Conservation (phyloP, 1,140 invertebrate genomes). For the Dendrolimus punctatus region DNA sequence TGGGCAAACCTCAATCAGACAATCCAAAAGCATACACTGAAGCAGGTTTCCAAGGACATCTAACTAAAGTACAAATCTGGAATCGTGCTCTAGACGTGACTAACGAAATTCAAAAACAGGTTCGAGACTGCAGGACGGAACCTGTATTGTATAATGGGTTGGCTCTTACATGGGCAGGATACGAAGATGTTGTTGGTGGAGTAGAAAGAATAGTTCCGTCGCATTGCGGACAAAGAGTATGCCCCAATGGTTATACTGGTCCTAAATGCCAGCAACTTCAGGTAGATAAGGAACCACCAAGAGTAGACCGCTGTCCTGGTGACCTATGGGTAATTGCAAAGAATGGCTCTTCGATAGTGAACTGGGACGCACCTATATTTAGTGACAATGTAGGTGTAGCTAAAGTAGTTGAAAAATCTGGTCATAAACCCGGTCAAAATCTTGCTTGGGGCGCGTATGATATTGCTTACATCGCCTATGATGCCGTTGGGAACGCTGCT, state of each 20-base stretch:
- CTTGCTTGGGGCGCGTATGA: conserved; percentile 94
- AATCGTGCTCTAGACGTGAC: conserved; percentile 90
- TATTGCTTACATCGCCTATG: conserved; percentile 94
- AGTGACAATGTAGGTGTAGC: conserved; percentile 89
- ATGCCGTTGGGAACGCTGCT: conserved; percentile 92
- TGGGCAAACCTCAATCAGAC: conserved; percentile 89
- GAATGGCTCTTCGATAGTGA: conserved; percentile 91
- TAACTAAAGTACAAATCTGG: conserved; percentile 97
- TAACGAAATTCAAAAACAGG: conserved; percentile 94
- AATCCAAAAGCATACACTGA: conserved; percentile 84
- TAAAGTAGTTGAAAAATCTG: conserved; percentile 87
- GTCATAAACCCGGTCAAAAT: conserved; percentile 91
- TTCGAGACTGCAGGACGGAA: conserved; percentile 91
- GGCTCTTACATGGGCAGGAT: conserved; percentile 93
- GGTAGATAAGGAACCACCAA: conserved; percentile 89
- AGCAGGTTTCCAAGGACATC: conserved; percentile 93
- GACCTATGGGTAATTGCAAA: conserved; percentile 95
- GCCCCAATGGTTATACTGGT: conserved; percentile 88
- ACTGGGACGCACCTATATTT: conserved; percentile 96
- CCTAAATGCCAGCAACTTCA: conserved; percentile 87
- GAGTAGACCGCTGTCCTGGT: conserved; percentile 91
- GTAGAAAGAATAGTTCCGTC: conserved; percentile 94
- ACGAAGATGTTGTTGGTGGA: conserved; percentile 90
- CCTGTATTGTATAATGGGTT: conserved; percentile 91
- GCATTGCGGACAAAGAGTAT: conserved; percentile 89